Percentiles rank a stretch among this genome's conserved stretches.
Conservation (phyloP, 2,888 invertebrate species). For the Crepidodera aurea region DNA sequence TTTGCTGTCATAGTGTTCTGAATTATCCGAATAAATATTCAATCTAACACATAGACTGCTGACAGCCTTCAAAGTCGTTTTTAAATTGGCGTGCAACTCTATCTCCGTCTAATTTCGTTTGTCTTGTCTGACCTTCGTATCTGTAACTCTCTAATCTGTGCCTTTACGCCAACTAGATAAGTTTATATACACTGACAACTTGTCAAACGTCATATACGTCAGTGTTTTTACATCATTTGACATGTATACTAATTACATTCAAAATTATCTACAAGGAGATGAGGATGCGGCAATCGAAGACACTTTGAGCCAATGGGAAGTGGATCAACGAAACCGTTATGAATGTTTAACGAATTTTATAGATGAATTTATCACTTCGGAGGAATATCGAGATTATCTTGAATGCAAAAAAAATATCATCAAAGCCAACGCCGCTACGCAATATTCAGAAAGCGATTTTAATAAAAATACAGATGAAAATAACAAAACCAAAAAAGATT, state of each 20-base stretch:
- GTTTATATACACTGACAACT: no score
- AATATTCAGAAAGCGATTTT: constrained; percentile 37
- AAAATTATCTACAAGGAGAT: constrained; percentile 8
- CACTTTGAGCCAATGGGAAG: constrained; percentile 1
- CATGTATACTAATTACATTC: constrained; percentile 7
- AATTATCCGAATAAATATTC: no score
- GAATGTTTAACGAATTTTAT: constrained; percentile 40
- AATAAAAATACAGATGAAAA: not conserved
- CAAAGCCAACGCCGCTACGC: constrained; percentile 29
- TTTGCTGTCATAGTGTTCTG: no score
- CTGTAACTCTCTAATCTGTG: no score
- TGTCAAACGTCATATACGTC: no score
- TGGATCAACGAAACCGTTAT: constrained; percentile 29
- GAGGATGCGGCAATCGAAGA: constrained; percentile 6
- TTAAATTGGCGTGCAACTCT: no score
- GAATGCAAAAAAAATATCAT: constrained; percentile 37
- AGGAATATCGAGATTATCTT: constrained; percentile 44
- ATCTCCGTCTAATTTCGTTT: no score
- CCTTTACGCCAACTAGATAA: no score
- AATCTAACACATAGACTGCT: no score
- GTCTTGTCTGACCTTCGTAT: no score
- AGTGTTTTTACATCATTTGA: not conserved
- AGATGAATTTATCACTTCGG: constrained; percentile 43
- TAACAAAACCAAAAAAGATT: not conserved
- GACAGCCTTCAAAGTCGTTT: no score